phyloP scores from a whole-genome alignment of 1,140 invertebrate genomes.

The Argopecten irradians region DNA sequence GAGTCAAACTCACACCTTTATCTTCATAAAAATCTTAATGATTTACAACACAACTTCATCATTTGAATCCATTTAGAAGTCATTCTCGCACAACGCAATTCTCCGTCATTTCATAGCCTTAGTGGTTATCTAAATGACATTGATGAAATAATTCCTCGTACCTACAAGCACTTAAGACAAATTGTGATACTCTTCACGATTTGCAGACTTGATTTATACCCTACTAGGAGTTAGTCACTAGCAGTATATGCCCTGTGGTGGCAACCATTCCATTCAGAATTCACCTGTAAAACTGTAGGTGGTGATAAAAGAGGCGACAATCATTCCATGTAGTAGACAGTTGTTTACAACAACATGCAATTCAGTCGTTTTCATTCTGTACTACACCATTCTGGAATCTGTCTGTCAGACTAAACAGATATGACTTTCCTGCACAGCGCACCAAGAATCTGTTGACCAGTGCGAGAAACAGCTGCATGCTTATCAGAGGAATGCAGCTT shows the following conservation, averaged over 20 bases:
- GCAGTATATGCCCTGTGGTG: background rate
- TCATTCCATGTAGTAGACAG: background rate
- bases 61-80: background rate
- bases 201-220: background rate
- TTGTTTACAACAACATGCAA: background rate
- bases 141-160: background rate
- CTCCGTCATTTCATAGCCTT: background rate
- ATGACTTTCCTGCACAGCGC: background rate
- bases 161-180: background rate
- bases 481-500: background rate
- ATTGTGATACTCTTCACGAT: background rate
- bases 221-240: background rate
- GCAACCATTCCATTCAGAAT: background rate
- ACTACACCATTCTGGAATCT: too few relatives aligned
- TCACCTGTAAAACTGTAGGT: background rate
- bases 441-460: background rate
- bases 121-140: background rate
- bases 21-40: background rate
- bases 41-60: background rate
- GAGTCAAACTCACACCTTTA: background rate
- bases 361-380: too few relatives aligned
- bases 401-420: too few relatives aligned
- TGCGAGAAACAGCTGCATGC: background rate
- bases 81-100: background rate
- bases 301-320: background rate